phyloP scores from a whole-genome alignment of 2,888 invertebrate genomes.

The Agonopterix arenella region DNA sequence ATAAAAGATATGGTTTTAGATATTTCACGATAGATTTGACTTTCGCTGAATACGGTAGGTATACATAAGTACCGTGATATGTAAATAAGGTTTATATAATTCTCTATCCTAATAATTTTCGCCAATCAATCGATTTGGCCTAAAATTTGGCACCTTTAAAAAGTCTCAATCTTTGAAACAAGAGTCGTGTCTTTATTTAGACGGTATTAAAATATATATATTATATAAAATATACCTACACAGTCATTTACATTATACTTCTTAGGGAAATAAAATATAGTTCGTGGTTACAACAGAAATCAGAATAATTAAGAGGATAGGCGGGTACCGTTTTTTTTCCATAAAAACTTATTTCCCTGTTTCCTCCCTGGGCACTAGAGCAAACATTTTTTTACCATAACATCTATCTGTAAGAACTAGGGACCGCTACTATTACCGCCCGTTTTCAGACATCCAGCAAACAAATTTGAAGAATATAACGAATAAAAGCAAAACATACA shows the following conservation, averaged over 20 bases:
- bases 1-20: slow-evolving; percentile 41
- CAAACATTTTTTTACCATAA: too few relatives aligned
- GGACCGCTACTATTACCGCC: too few relatives aligned
- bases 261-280: too few relatives aligned
- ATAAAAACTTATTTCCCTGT: too few relatives aligned
- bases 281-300: too few relatives aligned
- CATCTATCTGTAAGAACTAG: too few relatives aligned
- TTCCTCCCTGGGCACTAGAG: too few relatives aligned
- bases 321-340: too few relatives aligned
- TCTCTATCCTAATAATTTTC: slow-evolving; percentile 20
- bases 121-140: slow-evolving; percentile 17
- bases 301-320: too few relatives aligned
- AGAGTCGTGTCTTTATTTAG: background rate
- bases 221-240: background rate
- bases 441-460: too few relatives aligned
- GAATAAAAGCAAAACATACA: too few relatives aligned
- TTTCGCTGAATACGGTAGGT: slow-evolving; percentile 8
- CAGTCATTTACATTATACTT: slow-evolving; percentile 3
- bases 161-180: slow-evolving; percentile 27
- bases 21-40: slow-evolving; percentile 8
- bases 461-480: too few relatives aligned
- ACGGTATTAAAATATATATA: background rate
- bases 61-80: slow-evolving; percentile 23
- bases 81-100: slow-evolving; percentile 26
- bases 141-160: slow-evolving; percentile 39